Evolutionary conservation across 2,888 invertebrate genomes (phyloP).

Genomic region (Perdita meconis): DNA sequence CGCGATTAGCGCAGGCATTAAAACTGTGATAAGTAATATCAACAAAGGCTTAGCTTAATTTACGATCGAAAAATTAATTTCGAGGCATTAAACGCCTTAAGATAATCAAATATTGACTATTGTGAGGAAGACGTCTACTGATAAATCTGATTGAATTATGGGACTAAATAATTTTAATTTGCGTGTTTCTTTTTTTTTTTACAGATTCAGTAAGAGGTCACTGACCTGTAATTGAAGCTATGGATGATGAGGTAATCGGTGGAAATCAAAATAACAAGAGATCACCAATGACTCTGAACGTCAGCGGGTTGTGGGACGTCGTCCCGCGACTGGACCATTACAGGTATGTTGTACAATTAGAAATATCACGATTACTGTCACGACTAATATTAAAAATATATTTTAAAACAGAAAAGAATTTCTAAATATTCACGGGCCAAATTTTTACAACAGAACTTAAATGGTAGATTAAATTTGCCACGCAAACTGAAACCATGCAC

Average conservation of each 20-base stretch:
- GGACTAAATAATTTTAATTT: neutral
- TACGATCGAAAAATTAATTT: no score
- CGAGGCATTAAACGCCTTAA: no score
- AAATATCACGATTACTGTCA: no score
- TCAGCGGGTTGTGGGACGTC: slow-evolving; percentile 83
- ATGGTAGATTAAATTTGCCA: no score
- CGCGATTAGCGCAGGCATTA: no score
- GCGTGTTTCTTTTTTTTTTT: slow-evolving; percentile 31
- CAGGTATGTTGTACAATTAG: slow-evolving; percentile 68
- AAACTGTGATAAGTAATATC: no score
- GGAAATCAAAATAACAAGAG: slow-evolving; percentile 77
- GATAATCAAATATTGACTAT: neutral
- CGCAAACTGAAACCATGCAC: no score
- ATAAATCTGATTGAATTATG: neutral
- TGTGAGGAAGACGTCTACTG: neutral
- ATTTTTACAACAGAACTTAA: no score
- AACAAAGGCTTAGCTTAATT: no score
- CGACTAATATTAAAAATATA: no score
- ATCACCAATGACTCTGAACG: slow-evolving; percentile 80
- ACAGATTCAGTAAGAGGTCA: slow-evolving; percentile 77
- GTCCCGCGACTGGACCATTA: slow-evolving; percentile 82
- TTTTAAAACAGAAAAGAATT: no score
- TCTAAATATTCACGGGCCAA: no score
- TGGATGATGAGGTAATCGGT: slow-evolving; percentile 74
- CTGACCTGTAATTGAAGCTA: slow-evolving; percentile 73